These are phyloP conservation scores for Bolborhynchus lineola DNA, from an alignment of 2,113 vertebrate species.

Conservation along the genomic window DNA sequence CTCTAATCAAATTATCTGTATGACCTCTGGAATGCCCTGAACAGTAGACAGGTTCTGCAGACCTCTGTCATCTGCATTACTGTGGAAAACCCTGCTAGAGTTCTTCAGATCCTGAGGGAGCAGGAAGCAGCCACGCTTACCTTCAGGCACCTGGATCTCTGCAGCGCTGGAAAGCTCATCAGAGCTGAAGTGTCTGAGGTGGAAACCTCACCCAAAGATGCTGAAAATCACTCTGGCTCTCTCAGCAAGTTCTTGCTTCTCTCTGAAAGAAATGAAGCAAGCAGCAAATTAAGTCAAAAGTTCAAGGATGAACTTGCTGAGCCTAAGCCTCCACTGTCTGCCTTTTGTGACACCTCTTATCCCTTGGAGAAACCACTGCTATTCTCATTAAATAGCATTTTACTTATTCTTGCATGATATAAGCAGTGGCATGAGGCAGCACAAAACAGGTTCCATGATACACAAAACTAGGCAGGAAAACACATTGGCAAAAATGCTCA, in stretches of 20 bases:
- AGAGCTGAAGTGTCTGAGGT: constrained; percentile 73
- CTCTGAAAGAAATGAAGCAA: background rate
- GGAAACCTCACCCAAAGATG: constrained; percentile 40
- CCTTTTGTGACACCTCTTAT: background rate
- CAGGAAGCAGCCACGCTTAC: background rate
- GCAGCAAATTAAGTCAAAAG: background rate
- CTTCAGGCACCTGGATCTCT: constrained; percentile 11
- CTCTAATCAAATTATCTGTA: background rate
- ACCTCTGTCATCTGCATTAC: background rate
- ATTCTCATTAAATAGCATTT: background rate
- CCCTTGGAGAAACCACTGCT: background rate
- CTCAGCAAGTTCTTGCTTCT: background rate
- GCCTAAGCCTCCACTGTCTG: background rate
- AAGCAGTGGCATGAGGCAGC: background rate
- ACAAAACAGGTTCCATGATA: background rate
- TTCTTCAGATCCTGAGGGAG: background rate
- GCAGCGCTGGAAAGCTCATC: constrained; percentile 70
- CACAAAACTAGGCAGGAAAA: background rate
- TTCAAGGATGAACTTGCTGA: background rate
- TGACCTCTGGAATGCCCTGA: background rate
- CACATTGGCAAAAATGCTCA: background rate
- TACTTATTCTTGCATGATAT: background rate
- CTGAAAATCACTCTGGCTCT: background rate
- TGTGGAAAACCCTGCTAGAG: background rate
- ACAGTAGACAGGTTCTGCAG: background rate